These are phyloP conservation scores for Chrysolina haemoptera DNA, from an alignment of 2,888 invertebrate species.

Conservation along the genomic window DNA sequence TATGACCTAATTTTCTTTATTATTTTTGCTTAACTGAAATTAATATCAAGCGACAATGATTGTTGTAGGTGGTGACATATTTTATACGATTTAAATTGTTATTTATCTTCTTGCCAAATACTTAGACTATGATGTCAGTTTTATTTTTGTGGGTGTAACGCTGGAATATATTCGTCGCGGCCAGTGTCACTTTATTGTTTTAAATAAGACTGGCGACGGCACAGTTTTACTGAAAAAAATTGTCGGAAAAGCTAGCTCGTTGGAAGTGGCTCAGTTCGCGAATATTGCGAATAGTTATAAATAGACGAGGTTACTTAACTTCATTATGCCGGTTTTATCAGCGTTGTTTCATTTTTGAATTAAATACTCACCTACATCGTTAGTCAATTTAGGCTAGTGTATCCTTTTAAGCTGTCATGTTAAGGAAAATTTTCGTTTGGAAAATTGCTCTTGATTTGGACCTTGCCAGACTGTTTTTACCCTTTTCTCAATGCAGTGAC, in stretches of 20 bases:
- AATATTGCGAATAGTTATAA: conserved; percentile 7
- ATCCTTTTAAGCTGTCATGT: neutral
- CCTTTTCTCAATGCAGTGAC: neutral
- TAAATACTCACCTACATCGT: neutral
- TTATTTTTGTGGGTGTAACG: conserved; percentile 59
- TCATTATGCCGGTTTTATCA: neutral
- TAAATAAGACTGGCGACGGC: conserved; percentile 22
- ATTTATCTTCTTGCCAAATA: conserved; percentile 62
- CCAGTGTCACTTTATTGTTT: conserved; percentile 41
- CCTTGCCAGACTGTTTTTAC: neutral
- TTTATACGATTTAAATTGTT: conserved; percentile 52
- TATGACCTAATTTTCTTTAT: conserved; percentile 14
- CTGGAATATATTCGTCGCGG: conserved; percentile 42
- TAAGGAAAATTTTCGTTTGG: neutral
- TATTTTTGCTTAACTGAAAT: conserved; percentile 18
- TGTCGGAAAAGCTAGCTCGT: neutral
- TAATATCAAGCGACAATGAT: conserved; percentile 45
- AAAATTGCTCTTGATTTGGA: neutral
- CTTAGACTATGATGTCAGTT: conserved; percentile 65
- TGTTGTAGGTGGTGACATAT: conserved; percentile 52
- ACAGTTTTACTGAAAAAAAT: conserved; percentile 13
- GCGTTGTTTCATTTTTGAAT: neutral
- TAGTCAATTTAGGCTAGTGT: neutral
- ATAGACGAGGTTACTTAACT: conserved; percentile 4
- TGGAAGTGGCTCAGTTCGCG: conserved; percentile 2